Evolutionary conservation across 2,797 vertebrate species (phyloP), one percentile per base, ranked within the genome.

Genomic region (Linurgus olivaceus): DNA sequence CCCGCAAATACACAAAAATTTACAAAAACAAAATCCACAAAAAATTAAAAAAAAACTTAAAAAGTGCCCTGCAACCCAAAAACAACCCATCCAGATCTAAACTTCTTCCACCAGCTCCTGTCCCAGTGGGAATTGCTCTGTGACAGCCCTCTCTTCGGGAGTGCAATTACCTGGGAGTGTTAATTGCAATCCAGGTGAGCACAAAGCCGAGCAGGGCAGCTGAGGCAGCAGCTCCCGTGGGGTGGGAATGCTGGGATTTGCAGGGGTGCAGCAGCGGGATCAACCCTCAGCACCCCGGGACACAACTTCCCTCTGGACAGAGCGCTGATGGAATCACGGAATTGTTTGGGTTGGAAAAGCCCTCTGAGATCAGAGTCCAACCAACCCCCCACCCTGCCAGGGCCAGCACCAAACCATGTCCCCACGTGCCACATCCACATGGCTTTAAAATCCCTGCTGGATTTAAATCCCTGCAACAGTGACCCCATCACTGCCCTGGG

Each of bases 301-400:
- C 16, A 0, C 1, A 37, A 7, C 2, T 17, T 67, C 40, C 44
- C 19, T 2, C 7, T 1, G 0, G 26, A 17, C 5, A 37, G 52
- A 52, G 35, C 9, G 10, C 0, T 1, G 63, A 45, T 0, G 31
- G 67, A 59, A 45, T 29, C 15, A 4, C 7, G 62, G 62, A 62
- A 62, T 42, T 10, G 4, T 44, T 55, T 13, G 31, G 55, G 23
- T 9, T 74, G 55, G 62, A 55, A 81, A 44, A 42, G 15, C 8
- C 3, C 20, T 47, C 17, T 2, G 1, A n/a, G 68, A 2, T 10
- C 6, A 3, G 4, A 40, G 25, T 23, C 33, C 61, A 63, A 8
- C 2, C 18, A 4, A 3, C 1, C 4, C 35, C 12, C 12, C 50
- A 4, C 29, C 9, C 51, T 13, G 51, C 51, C 51, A 17, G 25